Percentiles rank a stretch among this genome's conserved stretches.
Conservation (phyloP, 2,113 vertebrate genomes). For the Indri indri region DNA sequence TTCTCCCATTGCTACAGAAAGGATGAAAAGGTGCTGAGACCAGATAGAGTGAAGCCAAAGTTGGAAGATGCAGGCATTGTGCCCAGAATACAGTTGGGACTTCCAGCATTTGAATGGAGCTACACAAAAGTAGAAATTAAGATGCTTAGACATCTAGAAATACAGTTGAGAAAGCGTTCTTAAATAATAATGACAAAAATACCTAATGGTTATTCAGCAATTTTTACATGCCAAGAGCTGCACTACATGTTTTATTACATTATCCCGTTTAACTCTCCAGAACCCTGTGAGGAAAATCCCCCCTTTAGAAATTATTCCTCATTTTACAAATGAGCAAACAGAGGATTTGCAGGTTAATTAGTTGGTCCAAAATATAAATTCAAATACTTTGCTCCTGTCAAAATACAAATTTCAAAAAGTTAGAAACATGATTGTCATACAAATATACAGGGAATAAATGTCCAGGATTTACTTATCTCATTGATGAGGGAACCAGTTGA, state of each 20-base stretch:
- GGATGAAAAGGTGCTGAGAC: slow-evolving; percentile 7
- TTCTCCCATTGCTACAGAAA: slow-evolving; percentile 21
- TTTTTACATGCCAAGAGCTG: slow-evolving; percentile 12
- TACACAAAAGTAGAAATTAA: neutral
- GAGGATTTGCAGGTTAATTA: neutral
- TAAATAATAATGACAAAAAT: slow-evolving; percentile 11
- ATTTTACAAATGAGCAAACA: slow-evolving; percentile 18
- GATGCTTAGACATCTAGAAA: neutral
- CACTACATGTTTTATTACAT: neutral
- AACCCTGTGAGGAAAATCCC: neutral
- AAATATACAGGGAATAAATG: neutral
- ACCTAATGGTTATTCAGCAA: slow-evolving; percentile 24
- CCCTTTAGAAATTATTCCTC: neutral
- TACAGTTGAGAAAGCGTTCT: neutral
- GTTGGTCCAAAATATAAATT: neutral
- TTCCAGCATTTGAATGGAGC: neutral
- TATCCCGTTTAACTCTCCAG: neutral
- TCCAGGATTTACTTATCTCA: neutral
- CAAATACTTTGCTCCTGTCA: neutral
- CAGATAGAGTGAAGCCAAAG: neutral
- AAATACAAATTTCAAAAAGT: slow-evolving; percentile 31
- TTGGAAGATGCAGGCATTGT: neutral
- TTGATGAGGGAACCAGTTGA: neutral
- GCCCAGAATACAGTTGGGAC: slow-evolving; percentile 8
- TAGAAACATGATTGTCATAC: neutral